These are phyloP conservation scores for Luperina nickerlii DNA, from an alignment of 2,888 invertebrate genomes.

Conservation along the genomic window DNA sequence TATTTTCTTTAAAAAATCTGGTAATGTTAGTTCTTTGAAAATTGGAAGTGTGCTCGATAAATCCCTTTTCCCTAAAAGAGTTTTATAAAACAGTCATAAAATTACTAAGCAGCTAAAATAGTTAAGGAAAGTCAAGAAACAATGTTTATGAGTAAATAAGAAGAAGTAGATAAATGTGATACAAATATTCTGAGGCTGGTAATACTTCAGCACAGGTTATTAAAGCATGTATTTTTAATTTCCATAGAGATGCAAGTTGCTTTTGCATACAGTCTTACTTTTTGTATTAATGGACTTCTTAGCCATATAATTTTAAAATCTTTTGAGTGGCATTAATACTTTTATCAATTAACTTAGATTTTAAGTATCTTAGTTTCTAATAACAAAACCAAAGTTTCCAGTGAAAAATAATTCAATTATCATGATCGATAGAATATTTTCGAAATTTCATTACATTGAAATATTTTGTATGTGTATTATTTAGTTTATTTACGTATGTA, in stretches of 20 bases:
- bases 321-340: conserved; percentile 57
- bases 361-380: conserved; percentile 67
- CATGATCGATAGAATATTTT: conserved; percentile 38
- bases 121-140: conserved; percentile 3
- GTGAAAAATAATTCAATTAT: conserved; percentile 29
- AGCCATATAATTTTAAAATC: conserved; percentile 60
- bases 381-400: conserved; percentile 76
- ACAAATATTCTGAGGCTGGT: conserved; percentile 49
- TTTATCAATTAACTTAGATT: conserved; percentile 56
- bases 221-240: conserved; percentile 19
- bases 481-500: conserved; percentile 44
- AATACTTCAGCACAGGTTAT: conserved; percentile 35
- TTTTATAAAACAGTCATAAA: neutral
- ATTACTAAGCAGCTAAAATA: conserved; percentile 34
- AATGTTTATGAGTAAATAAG: conserved; percentile 27
- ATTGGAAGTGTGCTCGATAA: conserved; percentile 3
- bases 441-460: conserved; percentile 31
- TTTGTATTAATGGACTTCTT: conserved; percentile 35
- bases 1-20: neutral
- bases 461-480: conserved; percentile 35
- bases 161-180: conserved; percentile 38
- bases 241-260: conserved; percentile 15
- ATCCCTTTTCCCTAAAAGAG: neutral
- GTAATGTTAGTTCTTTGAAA: neutral
- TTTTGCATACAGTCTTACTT: conserved; percentile 27